phyloP scores from a whole-genome alignment of 2,888 invertebrate species.

The Drosophila koepferae region DNA sequence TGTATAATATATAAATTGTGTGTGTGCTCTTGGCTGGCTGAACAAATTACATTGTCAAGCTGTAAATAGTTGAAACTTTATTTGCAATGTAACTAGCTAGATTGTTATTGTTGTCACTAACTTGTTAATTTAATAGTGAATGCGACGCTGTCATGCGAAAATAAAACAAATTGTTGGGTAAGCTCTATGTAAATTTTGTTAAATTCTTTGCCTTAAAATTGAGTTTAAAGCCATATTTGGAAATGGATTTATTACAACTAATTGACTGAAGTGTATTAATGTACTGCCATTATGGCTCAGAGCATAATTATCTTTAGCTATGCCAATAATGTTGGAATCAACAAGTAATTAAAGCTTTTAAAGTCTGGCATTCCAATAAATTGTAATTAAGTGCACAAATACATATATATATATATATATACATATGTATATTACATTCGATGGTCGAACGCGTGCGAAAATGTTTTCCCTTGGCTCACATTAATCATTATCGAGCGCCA shows the following conservation, averaged over 20 bases:
- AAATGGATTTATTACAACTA: not conserved
- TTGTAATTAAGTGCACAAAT: constrained; percentile 3
- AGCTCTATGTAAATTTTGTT: not conserved
- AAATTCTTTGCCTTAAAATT: not conserved
- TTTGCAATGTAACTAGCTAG: constrained; percentile 1
- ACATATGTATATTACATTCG: constrained; percentile 22
- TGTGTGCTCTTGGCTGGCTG: constrained; percentile 17
- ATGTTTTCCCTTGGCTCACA: constrained; percentile 40
- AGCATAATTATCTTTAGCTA: constrained; percentile 4
- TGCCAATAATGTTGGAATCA: constrained; percentile 47
- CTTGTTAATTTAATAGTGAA: constrained; percentile 2
- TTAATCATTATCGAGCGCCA: constrained; percentile 76
- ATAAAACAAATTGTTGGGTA: not conserved
- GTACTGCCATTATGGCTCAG: not conserved
- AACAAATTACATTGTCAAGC: constrained; percentile 23
- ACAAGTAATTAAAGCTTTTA: constrained; percentile 52
- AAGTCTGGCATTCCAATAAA: constrained; percentile 20
- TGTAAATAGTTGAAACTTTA: constrained; percentile 9
- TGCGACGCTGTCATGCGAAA: not conserved
- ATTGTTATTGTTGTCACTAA: constrained; percentile 8
- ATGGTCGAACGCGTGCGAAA: constrained; percentile 30
- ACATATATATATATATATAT: too few species aligned
- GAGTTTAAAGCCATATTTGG: not conserved
- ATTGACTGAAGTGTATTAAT: not conserved
- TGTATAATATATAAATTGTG: constrained; percentile 7